Conservation (phyloP, 2,113 vertebrate genomes). For the Motacilla alba region DNA sequence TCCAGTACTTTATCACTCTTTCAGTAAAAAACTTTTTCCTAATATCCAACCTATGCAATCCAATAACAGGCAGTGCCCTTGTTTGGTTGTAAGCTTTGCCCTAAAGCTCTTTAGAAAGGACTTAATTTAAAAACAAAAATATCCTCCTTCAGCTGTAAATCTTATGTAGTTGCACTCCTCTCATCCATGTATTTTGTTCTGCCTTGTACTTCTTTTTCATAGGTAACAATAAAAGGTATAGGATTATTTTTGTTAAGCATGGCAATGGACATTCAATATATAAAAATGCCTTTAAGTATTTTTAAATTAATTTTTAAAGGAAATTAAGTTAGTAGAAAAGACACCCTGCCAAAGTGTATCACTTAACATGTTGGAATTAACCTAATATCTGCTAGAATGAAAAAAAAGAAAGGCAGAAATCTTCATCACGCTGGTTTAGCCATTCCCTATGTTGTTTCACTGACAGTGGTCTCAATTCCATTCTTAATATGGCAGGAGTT, state of each 20-base stretch:
- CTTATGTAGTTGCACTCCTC: neutral
- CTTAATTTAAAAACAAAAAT: neutral
- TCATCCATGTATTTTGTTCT: neutral
- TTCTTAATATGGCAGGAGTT: neutral
- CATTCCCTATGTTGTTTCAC: neutral
- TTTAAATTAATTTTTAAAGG: neutral
- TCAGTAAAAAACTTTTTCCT: neutral
- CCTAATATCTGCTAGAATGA: neutral
- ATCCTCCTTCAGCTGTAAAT: neutral
- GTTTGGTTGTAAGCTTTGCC: neutral
- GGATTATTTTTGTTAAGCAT: neutral
- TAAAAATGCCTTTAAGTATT: neutral
- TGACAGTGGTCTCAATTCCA: neutral
- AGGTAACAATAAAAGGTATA: neutral
- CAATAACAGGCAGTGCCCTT: neutral
- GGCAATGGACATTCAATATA: neutral
- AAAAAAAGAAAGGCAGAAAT: neutral
- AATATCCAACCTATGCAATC: neutral
- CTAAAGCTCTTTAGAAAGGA: neutral
- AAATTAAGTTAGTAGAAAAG: neutral
- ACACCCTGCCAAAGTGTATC: neutral
- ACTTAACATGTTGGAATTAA: neutral
- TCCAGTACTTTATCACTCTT: neutral
- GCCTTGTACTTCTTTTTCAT: neutral
- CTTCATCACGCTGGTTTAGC: neutral